Base-by-base conservation (phyloP, 64 coral and sea anemone genomes). In the Actinia tenebrosa region DNA sequence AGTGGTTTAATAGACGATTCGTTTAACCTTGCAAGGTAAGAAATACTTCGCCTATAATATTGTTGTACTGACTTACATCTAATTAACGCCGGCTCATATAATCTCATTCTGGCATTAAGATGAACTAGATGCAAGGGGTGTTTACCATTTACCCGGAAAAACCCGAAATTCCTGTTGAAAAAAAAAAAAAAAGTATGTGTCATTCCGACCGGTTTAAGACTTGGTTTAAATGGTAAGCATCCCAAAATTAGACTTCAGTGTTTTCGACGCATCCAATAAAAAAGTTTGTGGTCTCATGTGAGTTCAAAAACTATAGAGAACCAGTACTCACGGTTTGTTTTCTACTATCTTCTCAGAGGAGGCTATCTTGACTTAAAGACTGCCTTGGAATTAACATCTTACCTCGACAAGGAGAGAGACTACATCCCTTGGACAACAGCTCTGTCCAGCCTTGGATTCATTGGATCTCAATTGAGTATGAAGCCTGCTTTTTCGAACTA, bases 361-460 rank as follows among this genome's bases (percentile, higher is more conserved):
- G 93, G 96, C 6, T 87, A 89, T 53, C 13, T 98, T 20, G 64
- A 92, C 15, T 68, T 98, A 85, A 92, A 93, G 18, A 92, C 90
- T 83, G 93, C 96, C 10, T 62, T 98, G 15, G 86, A 90, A 60
- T 86, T 98, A 45, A 98, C 96, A 16, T 86, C 88, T 71, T 98
- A 98, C 60, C 66, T 98, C 5, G 81, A 95, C 44, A 98, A 98
- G 42, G 96, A 98, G 22, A 89, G 44, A 6, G 96, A 98, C 37
- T 98, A 98, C 37, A 87, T 98, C 46, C 96, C 96, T 22, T 98
- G 96, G 96, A 86, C 90, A 52, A 90, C 89, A 56, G 96, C 96
- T 8, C 90, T 98, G 25, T 45, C 26, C 27, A 86, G 86, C 18
- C 89, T 98, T 25, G 88, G 81, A 42, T 98, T 91, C 77, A 98